phyloP scores from a whole-genome alignment of 2,888 invertebrate genomes.

The Drosophila merina region DNA sequence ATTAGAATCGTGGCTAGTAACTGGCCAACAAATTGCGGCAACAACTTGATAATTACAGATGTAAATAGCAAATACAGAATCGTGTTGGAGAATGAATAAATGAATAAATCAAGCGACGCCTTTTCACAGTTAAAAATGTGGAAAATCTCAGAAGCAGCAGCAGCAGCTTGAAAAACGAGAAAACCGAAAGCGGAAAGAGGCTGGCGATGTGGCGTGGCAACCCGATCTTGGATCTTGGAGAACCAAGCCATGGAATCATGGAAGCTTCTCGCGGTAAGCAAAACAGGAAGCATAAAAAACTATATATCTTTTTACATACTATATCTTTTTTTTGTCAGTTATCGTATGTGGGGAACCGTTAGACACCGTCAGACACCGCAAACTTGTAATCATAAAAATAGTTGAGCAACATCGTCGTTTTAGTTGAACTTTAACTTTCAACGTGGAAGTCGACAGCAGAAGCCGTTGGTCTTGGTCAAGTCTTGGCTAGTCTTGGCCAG shows the following conservation, averaged over 20 bases:
- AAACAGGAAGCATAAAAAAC: slow-evolving; percentile 70
- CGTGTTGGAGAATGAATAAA: slow-evolving; percentile 57
- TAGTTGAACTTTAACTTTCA: slow-evolving; percentile 75
- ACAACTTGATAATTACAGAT: slow-evolving; percentile 56
- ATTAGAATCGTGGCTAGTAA: not conserved
- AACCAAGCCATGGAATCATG: slow-evolving; percentile 46
- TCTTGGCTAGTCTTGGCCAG: not conserved
- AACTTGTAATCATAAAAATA: slow-evolving; percentile 76
- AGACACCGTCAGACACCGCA: slow-evolving; percentile 49
- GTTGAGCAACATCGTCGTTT: slow-evolving; percentile 62
- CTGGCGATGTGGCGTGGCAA: slow-evolving; percentile 34
- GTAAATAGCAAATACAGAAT: slow-evolving; percentile 18
- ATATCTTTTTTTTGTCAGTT: slow-evolving; percentile 26
- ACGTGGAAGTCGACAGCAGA: slow-evolving; percentile 17
- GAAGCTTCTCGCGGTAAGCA: slow-evolving; percentile 49
- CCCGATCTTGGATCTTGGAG: slow-evolving; percentile 49
- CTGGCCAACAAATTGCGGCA: slow-evolving; percentile 51
- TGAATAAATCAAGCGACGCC: slow-evolving; percentile 74
- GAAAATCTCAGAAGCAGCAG: slow-evolving; percentile 25
- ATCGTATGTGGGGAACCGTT: slow-evolving; percentile 57
- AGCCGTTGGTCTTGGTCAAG: slow-evolving; percentile 50
- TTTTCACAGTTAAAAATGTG: slow-evolving; percentile 70
- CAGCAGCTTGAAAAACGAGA: too few relatives aligned
- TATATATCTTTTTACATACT: not conserved
- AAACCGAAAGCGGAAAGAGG: slow-evolving; percentile 43